Percentiles rank a stretch among this genome's conserved stretches.
Conservation (phyloP, 2,888 invertebrate species). For the Agriopis marginaria region DNA sequence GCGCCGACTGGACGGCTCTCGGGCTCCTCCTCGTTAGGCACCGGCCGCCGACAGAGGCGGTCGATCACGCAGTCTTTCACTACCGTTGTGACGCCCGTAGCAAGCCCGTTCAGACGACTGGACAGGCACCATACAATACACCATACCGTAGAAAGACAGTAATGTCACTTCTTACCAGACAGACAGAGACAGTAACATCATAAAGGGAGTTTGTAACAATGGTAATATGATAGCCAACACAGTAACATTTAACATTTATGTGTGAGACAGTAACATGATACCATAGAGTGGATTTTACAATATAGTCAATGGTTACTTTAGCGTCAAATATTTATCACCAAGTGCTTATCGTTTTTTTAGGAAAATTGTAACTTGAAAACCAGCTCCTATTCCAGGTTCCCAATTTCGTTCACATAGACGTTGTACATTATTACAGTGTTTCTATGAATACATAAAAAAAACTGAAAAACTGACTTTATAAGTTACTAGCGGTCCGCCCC, state of each 20-base stretch:
- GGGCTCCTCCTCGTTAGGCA: constrained; percentile 67
- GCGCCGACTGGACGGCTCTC: constrained; percentile 65
- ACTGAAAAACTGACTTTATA: no score
- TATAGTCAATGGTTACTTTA: no score
- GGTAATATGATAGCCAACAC: background rate
- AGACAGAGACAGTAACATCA: background rate
- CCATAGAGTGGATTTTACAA: no score
- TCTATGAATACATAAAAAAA: no score
- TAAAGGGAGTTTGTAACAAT: background rate
- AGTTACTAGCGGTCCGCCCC: no score
- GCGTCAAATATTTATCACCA: no score
- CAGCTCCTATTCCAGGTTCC: no score
- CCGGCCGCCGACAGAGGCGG: constrained; percentile 83
- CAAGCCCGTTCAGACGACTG: constrained; percentile 90
- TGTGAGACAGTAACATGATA: background rate
- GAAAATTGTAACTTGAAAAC: no score
- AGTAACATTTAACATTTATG: no score
- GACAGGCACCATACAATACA: constrained; percentile 9
- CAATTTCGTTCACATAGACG: no score
- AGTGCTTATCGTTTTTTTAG: no score
- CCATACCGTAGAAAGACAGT: background rate
- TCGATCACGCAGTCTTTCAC: constrained; percentile 90
- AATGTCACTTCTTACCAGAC: background rate
- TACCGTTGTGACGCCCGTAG: constrained; percentile 89
- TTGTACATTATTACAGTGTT: no score